Evolutionary conservation across 2,113 vertebrate genomes (phyloP), one percentile per base, ranked within the genome.

Genomic region (Haplochromis burtoni): DNA sequence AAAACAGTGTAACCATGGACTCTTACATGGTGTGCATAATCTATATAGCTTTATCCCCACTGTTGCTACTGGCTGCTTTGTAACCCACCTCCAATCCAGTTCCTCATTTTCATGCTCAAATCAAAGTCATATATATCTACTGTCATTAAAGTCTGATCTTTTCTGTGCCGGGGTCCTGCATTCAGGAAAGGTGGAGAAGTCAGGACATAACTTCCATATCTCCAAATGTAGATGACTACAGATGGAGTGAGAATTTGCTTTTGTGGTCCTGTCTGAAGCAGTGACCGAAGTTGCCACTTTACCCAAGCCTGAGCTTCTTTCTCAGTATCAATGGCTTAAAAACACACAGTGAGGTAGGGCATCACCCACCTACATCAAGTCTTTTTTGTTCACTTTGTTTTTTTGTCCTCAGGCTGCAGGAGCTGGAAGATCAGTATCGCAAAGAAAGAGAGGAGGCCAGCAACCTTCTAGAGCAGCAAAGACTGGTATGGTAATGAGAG

Each of bases 361-460:
- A 79, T 73, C 10, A 5, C 68, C 68, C 21, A 31, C 9, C 5
- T 57, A 11, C 54, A 12, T 81, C 3, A n/a, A 33, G 80, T 42
- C 16, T 68, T n/a, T 63, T 76, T 83, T 83, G 29, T 84, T 81
- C 4, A 47, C 57, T 26, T 78, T 87, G n/a, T 81, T 33, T 54
- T 83, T 81, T n/a, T 90, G 42, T 91, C 71, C 5, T 4, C 54
- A 99, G 98, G 93, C 97, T 99, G 40, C 99, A 99, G 91, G 98
- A 99, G 55, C 91, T 99, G 86, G 99, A 99, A 92, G 98, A 99
- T 57, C 98, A 99, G 86, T 99, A 99, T 88, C 97, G 99, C 51
- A 97, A 96, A 86, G 99, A 99, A 91, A 95, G 98, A 47, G 98
- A 99, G 85, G 98, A 99, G 82, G 97, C 97, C 2, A 98, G 97